Percentiles rank a stretch among this genome's conserved stretches.
Evolutionary conservation across 2,797 vertebrate species (phyloP).

Genomic region (Protosalanx chinensis): DNA sequence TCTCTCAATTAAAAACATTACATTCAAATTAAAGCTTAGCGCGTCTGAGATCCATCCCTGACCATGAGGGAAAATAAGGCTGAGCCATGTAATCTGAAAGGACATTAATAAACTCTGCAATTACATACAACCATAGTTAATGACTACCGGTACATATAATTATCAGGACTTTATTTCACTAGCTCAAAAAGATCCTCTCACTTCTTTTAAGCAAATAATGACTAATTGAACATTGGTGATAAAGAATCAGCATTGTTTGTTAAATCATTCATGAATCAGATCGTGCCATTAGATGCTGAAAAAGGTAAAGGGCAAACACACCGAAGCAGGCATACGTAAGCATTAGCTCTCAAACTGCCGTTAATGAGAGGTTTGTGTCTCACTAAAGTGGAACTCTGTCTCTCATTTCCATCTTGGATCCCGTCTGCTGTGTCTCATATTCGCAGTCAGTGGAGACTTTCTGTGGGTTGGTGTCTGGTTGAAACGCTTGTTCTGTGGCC

Average conservation of each 20-base stretch:
- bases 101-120: background rate
- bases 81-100: constrained; percentile 8
- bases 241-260: background rate
- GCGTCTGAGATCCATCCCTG: background rate
- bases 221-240: background rate
- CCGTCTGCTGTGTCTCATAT: background rate
- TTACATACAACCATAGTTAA: constrained; percentile 7
- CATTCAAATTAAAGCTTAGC: constrained; percentile 3
- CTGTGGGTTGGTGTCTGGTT: background rate
- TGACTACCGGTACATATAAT: background rate
- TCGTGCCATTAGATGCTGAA: background rate
- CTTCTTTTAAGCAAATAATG: background rate
- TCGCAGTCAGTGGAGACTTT: background rate
- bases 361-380: background rate
- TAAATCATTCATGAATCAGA: background rate
- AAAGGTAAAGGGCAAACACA: background rate
- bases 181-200: background rate
- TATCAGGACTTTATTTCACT: background rate
- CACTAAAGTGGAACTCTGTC: background rate
- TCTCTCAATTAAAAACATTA: constrained; percentile 20
- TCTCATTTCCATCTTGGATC: background rate
- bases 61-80: background rate
- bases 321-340: background rate
- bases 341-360: background rate
- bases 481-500: background rate